Evolutionary conservation across 2,797 vertebrate species (phyloP), one percentile per base, ranked within the genome.

Genomic region (Sarcophilus harrisii): DNA sequence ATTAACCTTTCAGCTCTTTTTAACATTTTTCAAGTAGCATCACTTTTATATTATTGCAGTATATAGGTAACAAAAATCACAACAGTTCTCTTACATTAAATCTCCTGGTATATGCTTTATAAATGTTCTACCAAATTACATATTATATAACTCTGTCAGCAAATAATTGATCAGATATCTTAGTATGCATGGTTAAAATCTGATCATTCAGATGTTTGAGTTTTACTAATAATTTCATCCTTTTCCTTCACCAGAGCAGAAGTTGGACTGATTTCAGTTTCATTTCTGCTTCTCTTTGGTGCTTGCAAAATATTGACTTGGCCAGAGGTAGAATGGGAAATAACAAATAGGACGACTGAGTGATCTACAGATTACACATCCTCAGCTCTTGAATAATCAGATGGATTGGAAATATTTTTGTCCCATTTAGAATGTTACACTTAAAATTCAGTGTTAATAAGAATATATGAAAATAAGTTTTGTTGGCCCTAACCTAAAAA

Each of bases 31-130:
- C 38, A 81, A 45, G 21, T 45, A 45, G 73, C 73, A 45, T 81
- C 18, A 81, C 66, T 45, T 45, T 1, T n/a, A 81, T 81, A 10
- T 73, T 73, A 21, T 81, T 81, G 18, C n/a, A 38, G 16, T 45
- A 81, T 81, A 81, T 81, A n/a, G 30, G n/a, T 81, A 45, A 81
- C n/a, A 81, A 21, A 81, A 66, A 95, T 57, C 94, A 81, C 27
- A 81, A 14, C 32, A 9, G 58, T 52, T 93, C 16, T 45, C 57
- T 55, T 57, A 62, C 62, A 60, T 96, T 91, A 91, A 55, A 58
- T 93, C 55, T 96, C 14, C 91, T 93, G 58, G 57, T 95, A 92
- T 59, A 58, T 28, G 91, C 92, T 94, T 95, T 93, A 59, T 93
- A 92, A 95, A 59, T 95, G 90, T 90, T 91, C 57, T 94, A 60